Base-by-base conservation (phyloP, 2,888 invertebrate species). In the Zaprionus bogoriensis region DNA sequence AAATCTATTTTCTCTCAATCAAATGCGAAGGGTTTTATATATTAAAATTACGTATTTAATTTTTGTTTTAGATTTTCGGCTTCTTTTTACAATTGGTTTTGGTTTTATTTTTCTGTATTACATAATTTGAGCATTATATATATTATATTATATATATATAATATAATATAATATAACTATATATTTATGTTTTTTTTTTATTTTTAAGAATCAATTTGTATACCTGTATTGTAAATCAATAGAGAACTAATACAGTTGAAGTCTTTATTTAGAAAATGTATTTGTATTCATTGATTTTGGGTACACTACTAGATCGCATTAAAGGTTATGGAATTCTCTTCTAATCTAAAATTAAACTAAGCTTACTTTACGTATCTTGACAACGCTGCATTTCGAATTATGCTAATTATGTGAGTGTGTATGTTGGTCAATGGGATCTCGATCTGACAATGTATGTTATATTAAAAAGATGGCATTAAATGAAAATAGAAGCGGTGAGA, bases 1-100 rank as follows among this genome's bases (percentile, higher is more conserved):
- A 10, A 2, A 27, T 27, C 9, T 6, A 9, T 17, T 22, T 5
- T 12, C n/a, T 48, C 30, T 20, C 27, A 53, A 72, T 74, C 46
- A 72, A 72, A 69, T 69, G 65, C 74, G 60, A 38, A n/a, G n/a
- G n/a, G n/a, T n/a, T 54, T 48, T 38, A 48, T 47, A 57, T 65
- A 45, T 74, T 79, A 68, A 52, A 67, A 72, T 72, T 71, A 61
- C 57, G 74, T 78, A 69, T 78, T 74, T 79, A 80, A 85, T 80
- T 79, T 61, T 63, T 77, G 53, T 58, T 61, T 66, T 63, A 22
- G 51, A 58, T 63, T 62, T 67, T 65, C 54, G 28, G 41, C 65
- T 74, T 58, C 48, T 58, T 64, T 67, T 77, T 79, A 80, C 80
- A 80, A 70, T 85, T 85, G 79, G 77, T 85, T 85, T 86, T 76